Evolutionary conservation across 2,113 vertebrate species (phyloP).

Genomic region (Talpa occidentalis): DNA sequence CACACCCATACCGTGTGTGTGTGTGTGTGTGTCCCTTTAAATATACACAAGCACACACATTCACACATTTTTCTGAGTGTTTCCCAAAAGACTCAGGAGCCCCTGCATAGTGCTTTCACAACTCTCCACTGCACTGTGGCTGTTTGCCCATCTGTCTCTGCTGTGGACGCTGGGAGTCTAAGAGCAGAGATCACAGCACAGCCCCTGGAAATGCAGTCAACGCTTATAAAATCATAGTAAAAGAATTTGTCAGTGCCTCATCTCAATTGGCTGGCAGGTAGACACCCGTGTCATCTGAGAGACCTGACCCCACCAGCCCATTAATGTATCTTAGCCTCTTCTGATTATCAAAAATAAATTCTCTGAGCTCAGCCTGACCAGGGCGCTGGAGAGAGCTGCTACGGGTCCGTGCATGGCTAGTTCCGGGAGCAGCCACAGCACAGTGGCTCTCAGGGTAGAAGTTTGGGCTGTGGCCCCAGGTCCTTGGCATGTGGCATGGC

Average conservation of each 20-base stretch:
- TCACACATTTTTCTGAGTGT: neutral
- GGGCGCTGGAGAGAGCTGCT: neutral
- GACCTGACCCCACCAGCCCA: neutral
- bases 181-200: neutral
- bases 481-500: neutral
- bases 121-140: neutral
- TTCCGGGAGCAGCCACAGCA: too few relatives aligned
- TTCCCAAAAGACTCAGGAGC: neutral
- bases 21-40: neutral
- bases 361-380: neutral
- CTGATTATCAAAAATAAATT: neutral
- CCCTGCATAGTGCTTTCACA: neutral
- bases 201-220: neutral
- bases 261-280: neutral
- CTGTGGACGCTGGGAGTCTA: neutral
- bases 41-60: neutral
- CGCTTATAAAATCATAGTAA: neutral
- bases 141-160: neutral
- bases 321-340: neutral
- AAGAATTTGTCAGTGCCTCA: neutral
- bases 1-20: neutral
- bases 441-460: neutral
- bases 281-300: neutral
- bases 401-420: too few relatives aligned
- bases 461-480: neutral